phyloP scores from a whole-genome alignment of 2,113 vertebrate genomes.

The Rynchops niger region DNA sequence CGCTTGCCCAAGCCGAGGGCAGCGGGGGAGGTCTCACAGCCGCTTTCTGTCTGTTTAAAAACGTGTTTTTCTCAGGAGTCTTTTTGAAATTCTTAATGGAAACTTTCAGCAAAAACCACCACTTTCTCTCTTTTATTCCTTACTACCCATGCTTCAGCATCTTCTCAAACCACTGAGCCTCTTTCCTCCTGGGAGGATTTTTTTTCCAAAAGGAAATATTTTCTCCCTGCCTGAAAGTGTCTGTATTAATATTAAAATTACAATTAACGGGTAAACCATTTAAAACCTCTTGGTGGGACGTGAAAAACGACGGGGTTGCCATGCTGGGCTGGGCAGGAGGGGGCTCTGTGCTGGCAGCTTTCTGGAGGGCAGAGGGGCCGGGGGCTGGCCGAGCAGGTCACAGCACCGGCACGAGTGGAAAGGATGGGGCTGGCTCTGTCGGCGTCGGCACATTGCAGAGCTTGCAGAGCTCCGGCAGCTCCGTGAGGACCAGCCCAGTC shows the following conservation, averaged over 20 bases:
- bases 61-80: not conserved
- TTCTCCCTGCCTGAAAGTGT: not conserved
- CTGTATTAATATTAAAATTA: constrained; percentile 11
- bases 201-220: not conserved
- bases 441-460: fast-evolving
- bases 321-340: not conserved
- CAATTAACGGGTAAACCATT: not conserved
- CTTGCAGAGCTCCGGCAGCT: not conserved
- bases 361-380: not conserved
- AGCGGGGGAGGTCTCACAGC: not conserved
- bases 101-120: not conserved
- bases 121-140: not conserved
- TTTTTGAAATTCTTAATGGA: not conserved
- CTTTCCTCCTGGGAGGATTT: not conserved
- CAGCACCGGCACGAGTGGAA: fast-evolving
- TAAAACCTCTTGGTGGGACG: not conserved
- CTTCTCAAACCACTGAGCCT: not conserved
- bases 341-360: not conserved
- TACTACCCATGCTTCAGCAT: not conserved
- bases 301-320: not conserved
- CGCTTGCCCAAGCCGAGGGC: not conserved
- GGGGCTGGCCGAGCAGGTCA: not conserved
- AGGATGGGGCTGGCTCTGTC: not conserved
- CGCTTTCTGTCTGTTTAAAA: not conserved
- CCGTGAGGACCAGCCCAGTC: not conserved